A percentile compares a stretch with the other conserved stretches of the same genome.
Evolutionary conservation across 2,888 invertebrate species (phyloP).

Genomic region (Biston betularia): DNA sequence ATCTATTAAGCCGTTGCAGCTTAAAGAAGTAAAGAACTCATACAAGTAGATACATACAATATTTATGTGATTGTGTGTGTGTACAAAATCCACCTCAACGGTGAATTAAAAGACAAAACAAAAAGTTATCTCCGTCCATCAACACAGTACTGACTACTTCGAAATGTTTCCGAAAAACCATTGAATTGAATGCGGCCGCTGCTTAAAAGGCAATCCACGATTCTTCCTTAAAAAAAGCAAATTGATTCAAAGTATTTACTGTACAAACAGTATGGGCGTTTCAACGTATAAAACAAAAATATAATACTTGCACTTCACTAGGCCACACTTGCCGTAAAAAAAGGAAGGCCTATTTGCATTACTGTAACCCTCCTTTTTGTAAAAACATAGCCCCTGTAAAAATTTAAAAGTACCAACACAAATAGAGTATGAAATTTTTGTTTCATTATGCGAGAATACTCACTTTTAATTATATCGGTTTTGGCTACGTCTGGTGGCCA

Average conservation of each 20-base stretch:
- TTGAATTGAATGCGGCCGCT: conserved; percentile 71
- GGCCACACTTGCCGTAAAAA: too few relatives aligned
- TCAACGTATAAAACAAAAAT: not conserved
- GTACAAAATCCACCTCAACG: conserved; percentile 4
- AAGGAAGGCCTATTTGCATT: too few relatives aligned
- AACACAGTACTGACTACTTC: conserved; percentile 27
- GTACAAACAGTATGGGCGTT: conserved; percentile 29
- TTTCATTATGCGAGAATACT: too few relatives aligned
- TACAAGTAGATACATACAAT: not conserved
- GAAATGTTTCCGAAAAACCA: conserved; percentile 54
- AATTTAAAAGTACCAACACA: too few relatives aligned
- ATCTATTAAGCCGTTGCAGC: too few relatives aligned
- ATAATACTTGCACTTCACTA: too few relatives aligned
- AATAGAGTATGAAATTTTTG: too few relatives aligned
- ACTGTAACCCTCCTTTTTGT: too few relatives aligned
- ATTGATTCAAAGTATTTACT: conserved; percentile 28
- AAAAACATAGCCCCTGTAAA: too few relatives aligned
- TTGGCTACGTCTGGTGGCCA: too few relatives aligned
- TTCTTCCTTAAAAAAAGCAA: conserved; percentile 40
- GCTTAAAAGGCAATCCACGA: conserved; percentile 61
- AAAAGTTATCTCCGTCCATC: conserved; percentile 27
- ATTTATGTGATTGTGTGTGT: not conserved
- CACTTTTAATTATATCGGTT: too few relatives aligned
- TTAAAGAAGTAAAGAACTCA: too few relatives aligned
- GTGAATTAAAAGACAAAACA: conserved; percentile 22